phyloP scores from a whole-genome alignment of 2,797 vertebrate species.

The Leuciscus waleckii region DNA sequence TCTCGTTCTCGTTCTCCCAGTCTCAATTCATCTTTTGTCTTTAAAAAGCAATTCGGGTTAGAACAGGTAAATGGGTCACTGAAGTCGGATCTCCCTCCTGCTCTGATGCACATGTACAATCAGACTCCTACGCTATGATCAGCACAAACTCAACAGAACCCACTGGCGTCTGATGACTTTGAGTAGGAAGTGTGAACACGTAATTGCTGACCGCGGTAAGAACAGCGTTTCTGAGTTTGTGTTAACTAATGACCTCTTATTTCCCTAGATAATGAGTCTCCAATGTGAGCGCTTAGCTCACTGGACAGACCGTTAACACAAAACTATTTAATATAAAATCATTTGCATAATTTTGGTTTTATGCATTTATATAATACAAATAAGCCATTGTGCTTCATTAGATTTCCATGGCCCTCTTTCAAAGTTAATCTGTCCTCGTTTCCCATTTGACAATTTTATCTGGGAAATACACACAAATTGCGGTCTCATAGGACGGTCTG shows the following conservation, averaged over 20 bases:
- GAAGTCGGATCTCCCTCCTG: constrained; percentile 36
- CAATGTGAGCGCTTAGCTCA: not conserved
- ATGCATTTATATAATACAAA: constrained; percentile 25
- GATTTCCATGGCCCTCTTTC: not conserved
- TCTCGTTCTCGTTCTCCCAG: not conserved
- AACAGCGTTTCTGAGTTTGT: constrained; percentile 10
- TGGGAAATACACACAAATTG: not conserved
- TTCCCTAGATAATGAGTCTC: constrained; percentile 15
- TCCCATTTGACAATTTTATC: constrained; percentile 10
- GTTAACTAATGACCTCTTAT: constrained; percentile 31
- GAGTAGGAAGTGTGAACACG: constrained; percentile 4
- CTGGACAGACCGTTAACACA: not conserved
- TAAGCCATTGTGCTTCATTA: constrained; percentile 22
- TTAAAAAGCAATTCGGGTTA: constrained; percentile 32
- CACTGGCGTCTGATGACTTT: constrained; percentile 12
- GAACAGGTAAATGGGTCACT: constrained; percentile 60
- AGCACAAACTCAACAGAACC: constrained; percentile 4
- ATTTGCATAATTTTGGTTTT: not conserved
- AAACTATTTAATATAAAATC: not conserved
- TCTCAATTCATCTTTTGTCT: constrained; percentile 18
- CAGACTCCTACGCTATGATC: not conserved
- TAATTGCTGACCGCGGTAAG: not conserved
- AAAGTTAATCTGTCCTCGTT: constrained; percentile 9
- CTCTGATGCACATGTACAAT: constrained; percentile 34
- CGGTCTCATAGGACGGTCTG: not conserved